A percentile compares a stretch with the other conserved stretches of the same genome.
These are phyloP conservation scores for Sapajus apella DNA, from an alignment of 2,113 vertebrate species.

Conservation along the genomic window DNA sequence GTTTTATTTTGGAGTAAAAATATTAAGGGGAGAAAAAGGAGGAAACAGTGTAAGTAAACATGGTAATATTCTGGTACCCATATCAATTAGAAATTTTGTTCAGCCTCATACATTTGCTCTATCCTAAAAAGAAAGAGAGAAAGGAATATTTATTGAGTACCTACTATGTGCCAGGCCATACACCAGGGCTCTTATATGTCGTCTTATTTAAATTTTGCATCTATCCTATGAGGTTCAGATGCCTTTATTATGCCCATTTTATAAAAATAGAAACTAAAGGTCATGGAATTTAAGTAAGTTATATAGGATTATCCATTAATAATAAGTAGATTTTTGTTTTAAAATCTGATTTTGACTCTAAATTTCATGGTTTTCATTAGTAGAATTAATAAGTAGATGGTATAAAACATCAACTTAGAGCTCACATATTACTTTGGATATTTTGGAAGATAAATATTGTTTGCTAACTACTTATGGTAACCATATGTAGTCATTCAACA, in stretches of 20 bases:
- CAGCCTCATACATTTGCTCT: background rate
- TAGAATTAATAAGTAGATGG: background rate
- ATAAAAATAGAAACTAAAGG: background rate
- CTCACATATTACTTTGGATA: background rate
- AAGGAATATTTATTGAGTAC: background rate
- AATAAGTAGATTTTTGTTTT: background rate
- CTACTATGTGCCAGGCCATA: background rate
- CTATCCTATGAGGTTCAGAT: background rate
- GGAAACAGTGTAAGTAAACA: background rate
- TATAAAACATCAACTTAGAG: background rate
- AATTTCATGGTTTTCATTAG: background rate
- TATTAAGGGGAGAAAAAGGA: background rate
- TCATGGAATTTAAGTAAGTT: constrained; percentile 13
- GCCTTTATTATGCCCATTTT: background rate
- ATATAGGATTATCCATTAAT: background rate
- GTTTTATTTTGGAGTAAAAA: background rate
- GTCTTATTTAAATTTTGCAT: background rate
- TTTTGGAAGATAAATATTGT: background rate
- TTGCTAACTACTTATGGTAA: background rate
- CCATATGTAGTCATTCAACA: background rate
- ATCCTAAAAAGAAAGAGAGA: background rate
- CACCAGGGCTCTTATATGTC: background rate
- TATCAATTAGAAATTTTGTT: background rate
- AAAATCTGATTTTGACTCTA: background rate
- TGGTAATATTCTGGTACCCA: background rate